Evolutionary conservation across 2,888 invertebrate genomes (phyloP).

Genomic region (Heliconius aoede): DNA sequence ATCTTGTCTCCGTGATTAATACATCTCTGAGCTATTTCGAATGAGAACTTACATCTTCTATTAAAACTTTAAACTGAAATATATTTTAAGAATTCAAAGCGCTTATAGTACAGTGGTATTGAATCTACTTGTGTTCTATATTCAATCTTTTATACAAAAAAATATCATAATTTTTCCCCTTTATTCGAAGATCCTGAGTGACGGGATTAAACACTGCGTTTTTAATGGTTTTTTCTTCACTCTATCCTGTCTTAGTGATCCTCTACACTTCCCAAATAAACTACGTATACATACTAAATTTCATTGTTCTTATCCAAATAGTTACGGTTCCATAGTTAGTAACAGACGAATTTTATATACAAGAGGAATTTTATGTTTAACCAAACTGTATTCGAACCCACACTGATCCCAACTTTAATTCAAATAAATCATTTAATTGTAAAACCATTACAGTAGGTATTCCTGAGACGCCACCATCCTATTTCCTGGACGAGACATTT

Average conservation of each 20-base stretch:
- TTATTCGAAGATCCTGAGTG: neutral
- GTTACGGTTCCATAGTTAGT: no score
- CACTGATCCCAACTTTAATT: neutral
- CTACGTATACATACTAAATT: no score
- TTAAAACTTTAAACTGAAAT: neutral
- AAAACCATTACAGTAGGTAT: constrained; percentile 7
- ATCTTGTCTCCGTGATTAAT: constrained; percentile 14
- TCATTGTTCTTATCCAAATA: no score
- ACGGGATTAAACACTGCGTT: neutral
- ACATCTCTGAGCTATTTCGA: constrained; percentile 2
- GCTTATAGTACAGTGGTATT: neutral
- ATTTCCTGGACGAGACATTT: constrained; percentile 29
- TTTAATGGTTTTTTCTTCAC: no score
- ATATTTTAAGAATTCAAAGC: neutral
- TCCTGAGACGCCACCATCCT: constrained; percentile 7
- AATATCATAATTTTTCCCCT: no score
- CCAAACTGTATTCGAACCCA: neutral
- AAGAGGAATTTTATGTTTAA: no score
- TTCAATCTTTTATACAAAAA: neutral
- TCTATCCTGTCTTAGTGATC: neutral
- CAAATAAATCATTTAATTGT: constrained; percentile 14
- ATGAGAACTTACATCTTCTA: neutral
- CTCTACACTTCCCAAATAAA: no score
- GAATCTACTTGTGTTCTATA: neutral
- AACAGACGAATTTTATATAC: no score